Evolutionary conservation across 2,797 vertebrate genomes (phyloP).

Genomic region (Somateria mollissima): DNA sequence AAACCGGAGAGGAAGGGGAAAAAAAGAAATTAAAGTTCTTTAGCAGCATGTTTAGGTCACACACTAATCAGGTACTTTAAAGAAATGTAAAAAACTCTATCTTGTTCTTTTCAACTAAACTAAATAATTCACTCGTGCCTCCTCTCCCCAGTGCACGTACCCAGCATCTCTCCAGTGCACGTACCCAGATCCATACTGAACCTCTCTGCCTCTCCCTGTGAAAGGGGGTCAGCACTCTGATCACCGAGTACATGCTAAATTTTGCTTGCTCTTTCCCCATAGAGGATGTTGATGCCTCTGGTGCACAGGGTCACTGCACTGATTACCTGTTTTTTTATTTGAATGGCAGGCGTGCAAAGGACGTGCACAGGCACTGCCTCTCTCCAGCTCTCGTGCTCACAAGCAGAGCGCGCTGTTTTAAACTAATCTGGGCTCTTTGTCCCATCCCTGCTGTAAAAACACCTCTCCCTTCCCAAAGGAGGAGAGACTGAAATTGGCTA

Average conservation of each 20-base stretch:
- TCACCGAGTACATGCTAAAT: not conserved
- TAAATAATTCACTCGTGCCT: not conserved
- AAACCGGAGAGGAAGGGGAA: not conserved
- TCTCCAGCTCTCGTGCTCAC: not conserved
- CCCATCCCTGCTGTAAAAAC: not conserved
- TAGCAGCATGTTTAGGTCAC: constrained; percentile 13
- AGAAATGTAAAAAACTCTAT: not conserved
- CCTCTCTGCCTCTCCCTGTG: not conserved
- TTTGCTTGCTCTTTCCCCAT: not conserved
- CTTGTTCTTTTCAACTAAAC: constrained; percentile 8
- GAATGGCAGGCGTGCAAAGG: not conserved
- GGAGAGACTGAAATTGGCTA: not conserved
- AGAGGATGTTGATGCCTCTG: not conserved
- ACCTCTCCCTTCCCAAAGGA: not conserved
- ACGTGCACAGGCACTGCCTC: not conserved
- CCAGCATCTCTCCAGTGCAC: not conserved
- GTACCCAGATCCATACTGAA: not conserved
- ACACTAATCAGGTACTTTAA: constrained; percentile 8
- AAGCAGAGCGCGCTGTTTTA: not conserved
- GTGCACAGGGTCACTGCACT: not conserved
- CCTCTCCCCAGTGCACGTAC: not conserved
- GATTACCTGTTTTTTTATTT: not conserved
- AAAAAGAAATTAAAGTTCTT: not conserved
- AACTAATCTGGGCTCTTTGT: not conserved
- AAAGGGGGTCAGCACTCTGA: not conserved